Percentiles rank a stretch among this genome's conserved stretches.
These are phyloP conservation scores for Hyperoplus immaculatus DNA, from an alignment of 2,797 vertebrate species.

Conservation along the genomic window DNA sequence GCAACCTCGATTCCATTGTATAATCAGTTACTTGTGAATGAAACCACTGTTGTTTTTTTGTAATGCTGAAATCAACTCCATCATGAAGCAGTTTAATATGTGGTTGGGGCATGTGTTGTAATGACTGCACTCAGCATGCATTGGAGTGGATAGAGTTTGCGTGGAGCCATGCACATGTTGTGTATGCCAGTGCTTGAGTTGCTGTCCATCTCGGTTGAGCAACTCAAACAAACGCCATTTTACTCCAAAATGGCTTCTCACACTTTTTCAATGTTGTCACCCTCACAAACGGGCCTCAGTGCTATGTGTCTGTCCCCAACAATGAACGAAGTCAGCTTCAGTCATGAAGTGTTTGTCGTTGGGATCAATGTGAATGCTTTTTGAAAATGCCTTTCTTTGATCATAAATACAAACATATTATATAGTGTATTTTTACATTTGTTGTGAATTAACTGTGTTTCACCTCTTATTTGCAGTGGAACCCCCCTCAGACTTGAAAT, in stretches of 20 bases:
- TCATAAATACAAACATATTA: slow-evolving; percentile 59
- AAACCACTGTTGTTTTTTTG: slow-evolving; percentile 67
- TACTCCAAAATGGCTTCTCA: slow-evolving; percentile 91
- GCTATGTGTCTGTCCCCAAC: slow-evolving; percentile 89
- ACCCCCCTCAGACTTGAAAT: slow-evolving; percentile 97
- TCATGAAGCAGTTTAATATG: slow-evolving; percentile 71
- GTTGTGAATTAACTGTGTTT: slow-evolving; percentile 68
- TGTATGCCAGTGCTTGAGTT: slow-evolving; percentile 96
- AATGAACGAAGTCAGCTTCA: slow-evolving; percentile 88
- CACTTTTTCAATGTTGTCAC: slow-evolving; percentile 87
- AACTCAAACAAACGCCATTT: slow-evolving; percentile 98
- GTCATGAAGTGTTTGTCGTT: slow-evolving; percentile 93
- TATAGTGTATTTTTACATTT: slow-evolving; percentile 50
- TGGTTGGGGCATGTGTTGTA: slow-evolving; percentile 92
- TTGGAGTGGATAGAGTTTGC: slow-evolving; percentile 91
- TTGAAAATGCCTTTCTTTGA: slow-evolving; percentile 12
- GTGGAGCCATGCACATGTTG: slow-evolving; percentile 90
- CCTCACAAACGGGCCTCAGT: slow-evolving; percentile 86
- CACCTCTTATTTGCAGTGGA: slow-evolving; percentile 93
- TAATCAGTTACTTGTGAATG: slow-evolving; percentile 84
- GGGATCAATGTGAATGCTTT: slow-evolving; percentile 90
- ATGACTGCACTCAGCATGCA: slow-evolving; percentile 96
- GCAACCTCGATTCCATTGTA: slow-evolving; percentile 87
- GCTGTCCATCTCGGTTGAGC: slow-evolving; percentile 88
- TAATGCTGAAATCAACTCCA: slow-evolving; percentile 66